Evolutionary conservation across 2,797 vertebrate species (phyloP).

Genomic region (Alosa sapidissima): DNA sequence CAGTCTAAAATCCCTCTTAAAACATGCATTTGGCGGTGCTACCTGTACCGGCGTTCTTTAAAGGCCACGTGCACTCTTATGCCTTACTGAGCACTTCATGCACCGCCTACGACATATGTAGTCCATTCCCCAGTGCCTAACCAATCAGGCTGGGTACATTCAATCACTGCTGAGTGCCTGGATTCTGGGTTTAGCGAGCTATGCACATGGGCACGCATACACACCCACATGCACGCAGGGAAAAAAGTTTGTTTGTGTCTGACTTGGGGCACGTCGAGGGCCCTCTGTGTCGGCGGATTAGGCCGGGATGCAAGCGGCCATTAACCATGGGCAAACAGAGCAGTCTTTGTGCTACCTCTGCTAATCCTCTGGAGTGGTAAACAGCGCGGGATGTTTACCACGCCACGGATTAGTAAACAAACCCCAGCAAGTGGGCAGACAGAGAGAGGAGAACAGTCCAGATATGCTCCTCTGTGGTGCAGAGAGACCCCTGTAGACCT

Average conservation of each 20-base stretch:
- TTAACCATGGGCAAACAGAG: slow-evolving; percentile 56
- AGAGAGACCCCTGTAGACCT: background rate
- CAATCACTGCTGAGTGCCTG: background rate
- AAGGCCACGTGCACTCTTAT: background rate
- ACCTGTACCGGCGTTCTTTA: background rate
- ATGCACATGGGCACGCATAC: background rate
- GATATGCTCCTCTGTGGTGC: background rate
- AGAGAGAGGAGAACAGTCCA: background rate
- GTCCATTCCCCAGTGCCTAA: background rate
- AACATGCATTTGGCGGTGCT: slow-evolving; percentile 2
- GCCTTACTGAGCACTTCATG: background rate
- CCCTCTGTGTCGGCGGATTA: slow-evolving; percentile 53
- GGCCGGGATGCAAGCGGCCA: slow-evolving; percentile 51
- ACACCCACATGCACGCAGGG: background rate
- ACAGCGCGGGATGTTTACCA: slow-evolving; percentile 49
- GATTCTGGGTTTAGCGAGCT: background rate
- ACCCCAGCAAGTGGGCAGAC: slow-evolving; percentile 14
- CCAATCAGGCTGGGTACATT: background rate
- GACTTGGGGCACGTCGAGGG: slow-evolving; percentile 45
- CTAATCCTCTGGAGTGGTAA: slow-evolving; percentile 62
- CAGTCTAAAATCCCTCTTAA: background rate
- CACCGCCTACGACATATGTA: background rate
- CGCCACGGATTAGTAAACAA: slow-evolving; percentile 50
- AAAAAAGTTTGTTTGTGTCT: slow-evolving; percentile 15
- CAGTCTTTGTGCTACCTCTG: slow-evolving; percentile 54